phyloP scores from a whole-genome alignment of 2,113 vertebrate genomes.

The Myotis davidii region DNA sequence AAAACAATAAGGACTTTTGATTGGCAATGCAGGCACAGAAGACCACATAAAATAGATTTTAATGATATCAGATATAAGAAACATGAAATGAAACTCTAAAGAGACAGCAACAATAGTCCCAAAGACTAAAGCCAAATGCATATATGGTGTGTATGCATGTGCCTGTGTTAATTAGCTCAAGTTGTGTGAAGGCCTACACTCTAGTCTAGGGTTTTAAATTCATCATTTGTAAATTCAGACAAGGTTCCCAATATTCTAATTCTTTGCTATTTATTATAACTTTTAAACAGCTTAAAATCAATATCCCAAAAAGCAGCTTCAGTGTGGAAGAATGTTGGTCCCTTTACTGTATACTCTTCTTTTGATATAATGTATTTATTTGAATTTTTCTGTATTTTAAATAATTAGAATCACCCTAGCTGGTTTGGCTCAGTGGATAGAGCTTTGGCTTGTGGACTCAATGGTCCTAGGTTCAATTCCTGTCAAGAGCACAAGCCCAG shows the following conservation, averaged over 20 bases:
- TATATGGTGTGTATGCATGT: not conserved
- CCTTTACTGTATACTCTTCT: not conserved
- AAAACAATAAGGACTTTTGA: not conserved
- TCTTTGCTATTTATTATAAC: not conserved
- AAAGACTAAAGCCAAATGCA: not conserved
- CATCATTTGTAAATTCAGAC: not conserved
- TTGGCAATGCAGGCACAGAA: not conserved
- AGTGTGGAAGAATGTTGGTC: not conserved
- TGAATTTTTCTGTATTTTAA: not conserved
- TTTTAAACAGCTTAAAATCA: not conserved
- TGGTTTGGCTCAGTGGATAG: no score
- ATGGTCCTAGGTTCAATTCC: no score
- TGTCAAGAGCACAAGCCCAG: no score
- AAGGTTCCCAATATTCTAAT: not conserved
- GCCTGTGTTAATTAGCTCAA: not conserved
- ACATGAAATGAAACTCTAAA: not conserved
- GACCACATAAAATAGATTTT: not conserved
- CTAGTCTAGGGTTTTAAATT: not conserved
- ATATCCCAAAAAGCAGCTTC: not conserved
- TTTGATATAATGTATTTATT: not conserved
- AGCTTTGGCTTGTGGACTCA: no score
- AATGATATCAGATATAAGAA: not conserved
- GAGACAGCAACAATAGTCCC: not conserved
- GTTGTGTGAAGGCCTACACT: not conserved
- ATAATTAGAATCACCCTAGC: not conserved